Evolutionary conservation across 2,797 vertebrate species (phyloP).

Genomic region (Pseudocheirus occidentalis): DNA sequence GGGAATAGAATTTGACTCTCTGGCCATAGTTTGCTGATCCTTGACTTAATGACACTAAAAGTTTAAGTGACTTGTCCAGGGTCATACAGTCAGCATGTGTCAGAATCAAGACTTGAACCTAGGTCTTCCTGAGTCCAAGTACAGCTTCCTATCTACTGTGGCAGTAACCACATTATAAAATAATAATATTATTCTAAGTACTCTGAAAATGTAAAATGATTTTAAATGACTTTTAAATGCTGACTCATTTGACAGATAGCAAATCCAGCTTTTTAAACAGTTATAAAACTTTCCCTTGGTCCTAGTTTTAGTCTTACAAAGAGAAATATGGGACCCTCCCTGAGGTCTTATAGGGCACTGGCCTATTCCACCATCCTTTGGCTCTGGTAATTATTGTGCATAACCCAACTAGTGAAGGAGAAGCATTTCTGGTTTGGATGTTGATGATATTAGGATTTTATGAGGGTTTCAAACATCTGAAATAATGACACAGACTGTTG

Average conservation of each 20-base stretch:
- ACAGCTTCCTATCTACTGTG: neutral
- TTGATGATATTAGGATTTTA: slow-evolving; percentile 28
- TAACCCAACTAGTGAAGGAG: neutral
- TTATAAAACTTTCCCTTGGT: neutral
- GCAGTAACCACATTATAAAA: neutral
- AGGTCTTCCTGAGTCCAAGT: neutral
- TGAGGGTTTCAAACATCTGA: slow-evolving; percentile 2
- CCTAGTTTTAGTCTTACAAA: neutral
- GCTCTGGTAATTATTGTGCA: neutral
- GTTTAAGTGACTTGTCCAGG: neutral
- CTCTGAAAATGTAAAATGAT: neutral
- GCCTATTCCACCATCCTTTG: neutral
- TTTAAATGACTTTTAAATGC: neutral
- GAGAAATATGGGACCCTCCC: neutral
- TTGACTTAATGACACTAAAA: neutral
- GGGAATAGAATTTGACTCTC: neutral
- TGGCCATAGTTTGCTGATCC: neutral
- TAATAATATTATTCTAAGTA: neutral
- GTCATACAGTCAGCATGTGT: neutral
- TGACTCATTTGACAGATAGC: neutral
- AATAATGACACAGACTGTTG: neutral
- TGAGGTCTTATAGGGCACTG: neutral
- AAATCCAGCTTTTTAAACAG: neutral
- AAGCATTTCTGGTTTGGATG: neutral
- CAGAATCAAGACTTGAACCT: neutral